Evolutionary conservation across 2,888 invertebrate genomes (phyloP), one percentile per base, ranked within the genome.

Genomic region (Flexamia atlantica): DNA sequence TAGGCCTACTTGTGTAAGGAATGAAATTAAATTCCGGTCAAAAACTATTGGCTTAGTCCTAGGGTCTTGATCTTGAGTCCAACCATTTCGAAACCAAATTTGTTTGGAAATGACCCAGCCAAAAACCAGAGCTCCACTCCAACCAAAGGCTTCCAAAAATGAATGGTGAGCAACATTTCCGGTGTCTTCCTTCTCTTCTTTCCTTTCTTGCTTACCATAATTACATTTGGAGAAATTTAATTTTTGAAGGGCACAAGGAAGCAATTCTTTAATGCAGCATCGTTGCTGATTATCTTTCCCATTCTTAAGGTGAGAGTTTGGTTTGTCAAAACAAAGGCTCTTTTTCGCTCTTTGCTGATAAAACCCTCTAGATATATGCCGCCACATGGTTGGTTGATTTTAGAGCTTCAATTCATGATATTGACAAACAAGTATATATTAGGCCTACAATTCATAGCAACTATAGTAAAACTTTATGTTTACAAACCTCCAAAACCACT

Each of bases 51-150:
- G 4, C 14, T 25, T 64, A 17, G 64, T 14, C n/a, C 64, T 25
- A 14, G 64, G 14, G 14, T 86, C 88, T 53, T 88, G 87, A 80
- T 88, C 88, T 25, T 88, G 82, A 42, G 87, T 89, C 85, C 89
- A 89, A 23, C 88, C 87, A 17, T 89, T 89, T 4, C 90, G 87
- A 84, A 90, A 90, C 70, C 93, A 89, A 0, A 93, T 89, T 87
- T 94, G 93, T 76, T 76, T 76, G 9, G 74, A 76, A 23, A 76
- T 76, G 1, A 93, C 92, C 93, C 93, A 94, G 64, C 94, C 94
- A 84, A 93, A 88, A 20, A 94, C 92, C 70, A 94, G 88, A 23
- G 92, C 92, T 87, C 93, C 92, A 86, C 93, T 93, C 94, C 74
- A 76, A 25, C 74, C 74, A 17, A 76, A 76, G 25, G 74, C 74